These are phyloP conservation scores for Synanthedon myopaeformis DNA, from an alignment of 2,888 invertebrate species.

Conservation along the genomic window DNA sequence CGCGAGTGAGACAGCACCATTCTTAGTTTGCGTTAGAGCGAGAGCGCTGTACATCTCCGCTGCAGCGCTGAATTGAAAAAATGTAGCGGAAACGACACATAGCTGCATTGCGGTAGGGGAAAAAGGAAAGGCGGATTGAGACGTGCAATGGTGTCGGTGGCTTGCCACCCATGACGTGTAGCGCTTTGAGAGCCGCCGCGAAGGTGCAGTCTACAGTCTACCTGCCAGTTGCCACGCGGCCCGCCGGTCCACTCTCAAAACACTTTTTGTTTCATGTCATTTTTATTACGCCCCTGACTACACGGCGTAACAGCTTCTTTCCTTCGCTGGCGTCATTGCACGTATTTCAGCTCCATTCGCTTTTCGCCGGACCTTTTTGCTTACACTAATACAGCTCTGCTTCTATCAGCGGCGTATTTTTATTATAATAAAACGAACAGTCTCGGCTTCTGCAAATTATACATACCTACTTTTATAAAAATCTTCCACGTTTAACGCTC, in stretches of 20 bases:
- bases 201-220: conserved; percentile 30
- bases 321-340: conserved; percentile 40
- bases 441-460: no score
- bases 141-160: conserved; percentile 68
- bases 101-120: conserved; percentile 69
- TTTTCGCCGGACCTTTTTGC: no score
- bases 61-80: conserved; percentile 63
- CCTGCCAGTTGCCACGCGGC: conserved; percentile 21
- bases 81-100: conserved; percentile 69
- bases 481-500: no score
- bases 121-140: conserved; percentile 70
- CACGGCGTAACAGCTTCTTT: conserved; percentile 26
- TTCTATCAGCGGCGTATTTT: no score
- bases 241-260: conserved; percentile 7
- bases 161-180: conserved; percentile 68
- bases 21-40: conserved; percentile 46
- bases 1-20: conserved; percentile 38
- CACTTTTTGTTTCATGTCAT: conserved; percentile 63
- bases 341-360: conserved; percentile 16
- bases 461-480: no score
- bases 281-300: conserved; percentile 61
- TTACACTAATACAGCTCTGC: no score
- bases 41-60: conserved; percentile 58
- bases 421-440: no score
- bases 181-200: conserved; percentile 57